Conservation (phyloP, 2,888 invertebrate species). For the Patella depressa region DNA sequence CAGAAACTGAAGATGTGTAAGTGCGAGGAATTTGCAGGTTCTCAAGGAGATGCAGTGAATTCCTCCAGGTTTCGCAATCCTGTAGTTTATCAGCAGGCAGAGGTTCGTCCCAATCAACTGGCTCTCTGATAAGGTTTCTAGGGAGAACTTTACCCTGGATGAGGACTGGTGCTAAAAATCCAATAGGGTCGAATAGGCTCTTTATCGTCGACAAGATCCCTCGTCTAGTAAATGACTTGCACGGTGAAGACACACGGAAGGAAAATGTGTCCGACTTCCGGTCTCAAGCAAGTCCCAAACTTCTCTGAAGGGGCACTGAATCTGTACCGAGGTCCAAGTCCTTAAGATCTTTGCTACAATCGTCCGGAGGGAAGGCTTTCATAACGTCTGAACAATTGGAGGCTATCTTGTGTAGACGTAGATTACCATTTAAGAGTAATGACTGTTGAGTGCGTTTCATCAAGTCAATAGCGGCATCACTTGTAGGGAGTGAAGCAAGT, state of each 20-base stretch:
- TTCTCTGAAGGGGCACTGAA: background rate
- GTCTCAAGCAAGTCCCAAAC: too few relatives aligned
- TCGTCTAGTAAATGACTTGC: constrained; percentile 34
- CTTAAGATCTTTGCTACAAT: constrained; percentile 25
- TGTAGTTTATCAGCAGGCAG: too few relatives aligned
- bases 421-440: constrained; percentile 22
- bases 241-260: too few relatives aligned
- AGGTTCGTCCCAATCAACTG: too few relatives aligned
- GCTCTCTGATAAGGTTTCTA: constrained; percentile 27
- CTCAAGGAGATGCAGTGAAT: too few relatives aligned
- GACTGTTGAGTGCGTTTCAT: constrained; percentile 30
- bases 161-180: constrained; percentile 39
- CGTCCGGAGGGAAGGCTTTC: constrained; percentile 21
- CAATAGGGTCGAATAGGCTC: constrained; percentile 42
- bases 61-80: too few relatives aligned
- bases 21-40: too few relatives aligned
- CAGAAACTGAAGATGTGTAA: too few relatives aligned
- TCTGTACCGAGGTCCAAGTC: background rate
- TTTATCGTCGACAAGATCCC: constrained; percentile 37
- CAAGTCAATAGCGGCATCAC: constrained; percentile 28
- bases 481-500: constrained; percentile 26
- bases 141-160: constrained; percentile 41
- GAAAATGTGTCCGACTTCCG: too few relatives aligned
- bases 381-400: constrained; percentile 36
- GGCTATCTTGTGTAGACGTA: constrained; percentile 36